Evolutionary conservation across 2,113 vertebrate species (phyloP).

Genomic region (Apteryx mantelli): DNA sequence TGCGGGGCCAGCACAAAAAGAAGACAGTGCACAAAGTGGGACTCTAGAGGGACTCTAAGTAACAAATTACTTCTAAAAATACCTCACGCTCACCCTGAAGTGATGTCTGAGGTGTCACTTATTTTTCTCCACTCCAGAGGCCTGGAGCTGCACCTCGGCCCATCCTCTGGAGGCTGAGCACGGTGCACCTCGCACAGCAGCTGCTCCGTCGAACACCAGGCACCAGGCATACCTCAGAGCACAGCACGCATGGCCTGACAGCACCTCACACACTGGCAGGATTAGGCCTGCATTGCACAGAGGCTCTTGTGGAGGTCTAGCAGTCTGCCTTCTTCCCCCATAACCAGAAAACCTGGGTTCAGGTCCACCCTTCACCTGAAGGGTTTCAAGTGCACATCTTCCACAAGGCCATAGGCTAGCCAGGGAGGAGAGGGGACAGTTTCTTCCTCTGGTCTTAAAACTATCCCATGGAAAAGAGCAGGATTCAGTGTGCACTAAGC

Average conservation of each 20-base stretch:
- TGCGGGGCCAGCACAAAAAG: background rate
- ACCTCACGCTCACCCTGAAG: background rate
- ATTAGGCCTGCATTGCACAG: background rate
- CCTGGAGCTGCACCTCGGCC: background rate
- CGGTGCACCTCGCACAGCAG: rapidly evolving
- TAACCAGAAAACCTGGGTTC: background rate
- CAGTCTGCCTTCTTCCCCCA: background rate
- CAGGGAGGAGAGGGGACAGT: background rate
- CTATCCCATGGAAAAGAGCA: too few relatives aligned
- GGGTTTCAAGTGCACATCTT: background rate
- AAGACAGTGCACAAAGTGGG: background rate
- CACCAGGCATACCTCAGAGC: background rate
- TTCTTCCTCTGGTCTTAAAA: background rate
- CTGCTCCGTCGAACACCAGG: too few relatives aligned
- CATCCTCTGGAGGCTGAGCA: background rate
- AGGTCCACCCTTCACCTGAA: background rate
- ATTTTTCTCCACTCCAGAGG: background rate
- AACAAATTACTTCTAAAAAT: background rate
- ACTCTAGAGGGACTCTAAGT: background rate
- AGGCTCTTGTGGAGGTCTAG: rapidly evolving
- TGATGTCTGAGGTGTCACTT: rapidly evolving
- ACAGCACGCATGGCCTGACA: background rate
- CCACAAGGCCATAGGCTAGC: background rate
- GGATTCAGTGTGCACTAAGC: too few relatives aligned
- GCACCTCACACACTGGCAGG: rapidly evolving